Evolutionary conservation across 2,888 invertebrate genomes (phyloP), one percentile per base, ranked within the genome.

Genomic region (Drosophila formosana): DNA sequence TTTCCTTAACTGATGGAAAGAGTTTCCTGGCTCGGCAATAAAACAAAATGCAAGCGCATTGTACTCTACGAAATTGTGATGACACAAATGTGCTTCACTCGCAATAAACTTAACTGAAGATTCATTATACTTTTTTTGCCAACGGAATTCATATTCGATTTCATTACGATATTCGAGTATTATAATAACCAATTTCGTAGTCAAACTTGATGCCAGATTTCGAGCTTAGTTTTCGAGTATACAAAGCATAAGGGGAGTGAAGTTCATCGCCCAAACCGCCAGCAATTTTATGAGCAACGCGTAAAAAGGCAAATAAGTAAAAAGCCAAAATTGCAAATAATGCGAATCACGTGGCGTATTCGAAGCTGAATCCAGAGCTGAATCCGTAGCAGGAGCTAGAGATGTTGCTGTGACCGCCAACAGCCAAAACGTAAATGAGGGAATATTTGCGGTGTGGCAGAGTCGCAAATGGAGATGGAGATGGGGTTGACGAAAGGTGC

Each of bases 291-390:
- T 72, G 85, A 58, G 65, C 32, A 61, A 34, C 61, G 56, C 85
- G 80, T 79, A 56, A 75, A 66, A 63, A 57, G 51, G 49, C 55
- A 78, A 67, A 61, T 50, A 69, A 75, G 75, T 73, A 71, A 80
- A 76, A 80, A 77, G 62, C 82, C 72, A 74, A 80, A 82, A 87
- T 85, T 79, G 77, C 82, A 68, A 86, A 85, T 85, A 86, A 82
- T 86, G 80, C 77, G 85, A 88, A 81, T 88, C 88, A 86, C 85
- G 88, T 82, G 88, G 81, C 86, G 67, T 68, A 45, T 65, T 71
- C 32, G 57, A 34, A 57, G 60, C 60, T 41, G 45, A 23, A 52
- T 25, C 43, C 43, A 32, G 13, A 34, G 45, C 13, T 45, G 28
- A n/a, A 41, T 5, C 13, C 28, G 55, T 13, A 56, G 23, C 2